Percentiles rank a stretch among this genome's conserved stretches.
phyloP scores from a whole-genome alignment of 2,113 vertebrate species.

The Argyrosomus japonicus region DNA sequence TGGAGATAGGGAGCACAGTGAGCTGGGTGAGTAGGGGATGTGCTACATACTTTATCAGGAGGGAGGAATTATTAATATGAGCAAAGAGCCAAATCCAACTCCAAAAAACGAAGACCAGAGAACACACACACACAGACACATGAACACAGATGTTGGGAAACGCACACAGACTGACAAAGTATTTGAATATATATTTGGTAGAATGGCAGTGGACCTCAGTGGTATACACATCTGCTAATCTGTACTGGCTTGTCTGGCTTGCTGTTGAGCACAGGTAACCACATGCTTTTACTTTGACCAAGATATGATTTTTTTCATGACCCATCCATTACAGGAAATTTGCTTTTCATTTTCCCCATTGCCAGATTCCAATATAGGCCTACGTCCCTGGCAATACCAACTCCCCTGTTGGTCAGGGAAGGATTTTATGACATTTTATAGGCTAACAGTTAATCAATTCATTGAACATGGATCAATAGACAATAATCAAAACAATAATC shows the following conservation, averaged over 20 bases:
- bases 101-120: not conserved
- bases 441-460: not conserved
- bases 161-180: not conserved
- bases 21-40: conserved; percentile 4
- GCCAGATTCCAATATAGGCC: not conserved
- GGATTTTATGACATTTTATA: not conserved
- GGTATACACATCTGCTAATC: not conserved
- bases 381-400: not conserved
- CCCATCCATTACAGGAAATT: not conserved
- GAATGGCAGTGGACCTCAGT: not conserved
- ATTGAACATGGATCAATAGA: too few relatives aligned
- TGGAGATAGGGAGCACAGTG: conserved; percentile 32
- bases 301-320: not conserved
- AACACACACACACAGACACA: conserved; percentile 15
- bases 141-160: conserved; percentile 14
- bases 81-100: conserved; percentile 19
- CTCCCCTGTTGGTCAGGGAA: not conserved
- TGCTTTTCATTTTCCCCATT: not conserved
- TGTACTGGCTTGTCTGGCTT: not conserved
- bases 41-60: conserved; percentile 10
- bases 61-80: conserved; percentile 22
- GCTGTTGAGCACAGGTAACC: not conserved
- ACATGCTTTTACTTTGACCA: not conserved
- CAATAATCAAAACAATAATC: not conserved
- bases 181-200: conserved; percentile 9